phyloP scores from a whole-genome alignment of 53 echinoderm and acorn worm species.

The Actinopyga echinites region DNA sequence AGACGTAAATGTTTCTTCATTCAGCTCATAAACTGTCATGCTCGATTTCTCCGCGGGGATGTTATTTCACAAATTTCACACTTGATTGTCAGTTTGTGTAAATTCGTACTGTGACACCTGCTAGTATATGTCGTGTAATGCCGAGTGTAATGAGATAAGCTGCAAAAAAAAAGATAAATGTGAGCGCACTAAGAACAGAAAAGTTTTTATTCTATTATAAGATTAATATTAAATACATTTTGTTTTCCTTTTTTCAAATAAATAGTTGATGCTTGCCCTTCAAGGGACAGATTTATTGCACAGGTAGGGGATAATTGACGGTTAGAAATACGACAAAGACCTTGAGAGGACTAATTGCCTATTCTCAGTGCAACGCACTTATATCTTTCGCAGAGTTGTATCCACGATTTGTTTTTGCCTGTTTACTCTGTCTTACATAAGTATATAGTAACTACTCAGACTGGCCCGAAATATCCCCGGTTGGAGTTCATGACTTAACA shows the following conservation, averaged over 20 bases:
- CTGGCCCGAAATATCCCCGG: too few relatives aligned
- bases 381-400: too few relatives aligned
- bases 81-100: background rate
- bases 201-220: too few relatives aligned
- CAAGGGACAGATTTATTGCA: constrained; percentile 39
- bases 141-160: constrained; percentile 17
- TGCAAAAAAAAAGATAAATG: background rate
- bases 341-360: constrained; percentile 16
- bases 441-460: too few relatives aligned
- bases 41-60: constrained; percentile 6
- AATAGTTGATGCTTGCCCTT: constrained; percentile 1
- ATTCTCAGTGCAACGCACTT: background rate
- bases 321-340: background rate
- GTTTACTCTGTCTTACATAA: too few relatives aligned
- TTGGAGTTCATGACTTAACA: too few relatives aligned
- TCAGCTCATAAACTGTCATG: constrained; percentile 3
- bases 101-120: constrained; percentile 20
- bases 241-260: constrained; percentile 14
- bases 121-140: constrained; percentile 11
- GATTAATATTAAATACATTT: background rate
- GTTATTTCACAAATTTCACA: constrained; percentile 18
- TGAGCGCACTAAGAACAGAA: too few relatives aligned
- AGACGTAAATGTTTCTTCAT: too few relatives aligned
- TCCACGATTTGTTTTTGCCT: too few relatives aligned
- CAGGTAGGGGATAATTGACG: constrained; percentile 9